phyloP scores from a whole-genome alignment of 2,113 vertebrate species.

The Ia io region DNA sequence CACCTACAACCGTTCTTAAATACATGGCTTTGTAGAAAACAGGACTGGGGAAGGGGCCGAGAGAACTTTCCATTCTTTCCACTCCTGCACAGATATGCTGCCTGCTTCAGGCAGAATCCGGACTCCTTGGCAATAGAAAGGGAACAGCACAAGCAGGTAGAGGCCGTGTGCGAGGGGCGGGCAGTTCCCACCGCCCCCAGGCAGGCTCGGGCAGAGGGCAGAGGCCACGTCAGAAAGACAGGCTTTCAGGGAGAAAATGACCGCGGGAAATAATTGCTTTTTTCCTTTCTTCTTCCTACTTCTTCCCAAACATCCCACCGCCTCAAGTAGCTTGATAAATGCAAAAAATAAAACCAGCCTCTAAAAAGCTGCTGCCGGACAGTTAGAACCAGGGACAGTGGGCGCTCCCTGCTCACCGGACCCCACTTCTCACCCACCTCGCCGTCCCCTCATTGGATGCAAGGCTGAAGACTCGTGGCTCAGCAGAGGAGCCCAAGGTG shows the following conservation, averaged over 20 bases:
- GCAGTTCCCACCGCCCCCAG: fast-evolving
- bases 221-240: not conserved
- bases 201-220: not conserved
- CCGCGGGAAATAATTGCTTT: too few species aligned
- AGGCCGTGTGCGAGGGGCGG: fast-evolving
- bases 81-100: not conserved
- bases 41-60: not conserved
- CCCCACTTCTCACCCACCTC: not conserved
- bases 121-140: not conserved
- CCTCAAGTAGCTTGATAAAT: not conserved
- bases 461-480: not conserved
- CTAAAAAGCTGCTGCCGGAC: fast-evolving
- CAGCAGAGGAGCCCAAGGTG: too few species aligned
- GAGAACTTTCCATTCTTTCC: not conserved
- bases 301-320: not conserved
- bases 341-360: not conserved
- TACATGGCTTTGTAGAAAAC: not conserved
- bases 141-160: too few species aligned
- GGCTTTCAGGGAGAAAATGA: not conserved
- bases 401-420: fast-evolving
- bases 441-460: not conserved
- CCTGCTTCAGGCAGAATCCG: not conserved
- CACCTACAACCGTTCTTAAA: not conserved
- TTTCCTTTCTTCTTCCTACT: not conserved
- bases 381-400: not conserved